Percentiles rank a stretch among this genome's conserved stretches.
Conservation (phyloP, 2,888 invertebrate species). For the Epinotia bilunana region DNA sequence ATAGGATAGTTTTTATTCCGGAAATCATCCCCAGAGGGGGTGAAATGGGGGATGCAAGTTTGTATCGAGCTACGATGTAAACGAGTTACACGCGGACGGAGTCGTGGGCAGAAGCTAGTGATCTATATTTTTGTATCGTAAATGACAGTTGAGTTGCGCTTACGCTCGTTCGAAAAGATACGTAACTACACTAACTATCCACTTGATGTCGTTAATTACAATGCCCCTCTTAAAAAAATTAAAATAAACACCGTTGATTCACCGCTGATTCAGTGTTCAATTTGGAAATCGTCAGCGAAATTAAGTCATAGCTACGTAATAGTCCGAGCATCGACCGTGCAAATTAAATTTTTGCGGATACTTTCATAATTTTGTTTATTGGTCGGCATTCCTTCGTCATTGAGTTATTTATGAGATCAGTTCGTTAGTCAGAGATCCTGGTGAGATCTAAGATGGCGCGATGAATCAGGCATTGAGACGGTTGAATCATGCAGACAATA, state of each 20-base stretch:
- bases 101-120: too few species aligned
- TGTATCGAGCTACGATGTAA: too few species aligned
- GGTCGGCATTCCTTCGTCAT: conserved; percentile 3
- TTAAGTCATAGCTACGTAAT: conserved; percentile 25
- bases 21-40: too few species aligned
- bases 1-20: too few species aligned
- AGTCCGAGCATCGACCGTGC: conserved; percentile 1
- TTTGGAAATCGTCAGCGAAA: conserved; percentile 10
- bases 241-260: conserved; percentile 5
- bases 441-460: conserved; percentile 1
- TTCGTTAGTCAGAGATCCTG: background rate
- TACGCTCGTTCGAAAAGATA: background rate
- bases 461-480: background rate
- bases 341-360: conserved; percentile 11
- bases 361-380: conserved; percentile 28
- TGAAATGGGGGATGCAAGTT: too few species aligned
- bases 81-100: too few species aligned
- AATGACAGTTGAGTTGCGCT: background rate
- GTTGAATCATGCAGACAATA: background rate
- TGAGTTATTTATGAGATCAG: conserved; percentile 7
- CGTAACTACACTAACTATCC: too few species aligned
- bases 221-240: background rate
- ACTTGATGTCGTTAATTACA: background rate
- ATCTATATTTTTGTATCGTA: too few species aligned
- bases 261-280: conserved; percentile 1